phyloP scores from a whole-genome alignment of 2,113 vertebrate genomes.

The Gorsachius goisagi region DNA sequence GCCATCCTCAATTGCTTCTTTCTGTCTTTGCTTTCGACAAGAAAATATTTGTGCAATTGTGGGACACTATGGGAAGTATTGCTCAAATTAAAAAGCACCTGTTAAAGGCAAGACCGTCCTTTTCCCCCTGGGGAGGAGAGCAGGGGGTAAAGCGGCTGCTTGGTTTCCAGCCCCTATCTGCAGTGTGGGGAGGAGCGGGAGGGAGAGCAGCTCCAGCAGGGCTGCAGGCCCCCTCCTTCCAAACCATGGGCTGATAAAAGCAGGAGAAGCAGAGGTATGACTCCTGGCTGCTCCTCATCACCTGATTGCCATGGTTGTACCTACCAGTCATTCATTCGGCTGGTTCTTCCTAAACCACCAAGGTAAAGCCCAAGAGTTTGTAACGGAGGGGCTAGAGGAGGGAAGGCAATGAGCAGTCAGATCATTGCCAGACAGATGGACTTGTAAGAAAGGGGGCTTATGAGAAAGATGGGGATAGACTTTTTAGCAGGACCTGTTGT shows the following conservation, averaged over 20 bases:
- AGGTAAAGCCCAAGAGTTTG: background rate
- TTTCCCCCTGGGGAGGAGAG: background rate
- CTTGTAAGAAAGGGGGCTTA: background rate
- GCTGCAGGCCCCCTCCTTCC: background rate
- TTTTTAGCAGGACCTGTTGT: background rate
- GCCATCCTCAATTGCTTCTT: background rate
- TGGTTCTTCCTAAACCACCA: background rate
- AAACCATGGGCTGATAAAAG: background rate
- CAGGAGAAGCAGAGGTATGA: background rate
- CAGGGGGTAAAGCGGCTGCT: background rate
- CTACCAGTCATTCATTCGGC: background rate
- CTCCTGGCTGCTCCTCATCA: background rate
- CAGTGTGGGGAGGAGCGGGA: background rate
- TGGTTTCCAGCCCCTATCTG: background rate
- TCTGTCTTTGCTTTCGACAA: background rate
- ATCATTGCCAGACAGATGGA: background rate
- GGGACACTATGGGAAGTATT: background rate
- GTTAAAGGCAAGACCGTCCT: background rate
- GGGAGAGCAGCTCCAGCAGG: background rate
- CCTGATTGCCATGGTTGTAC: background rate
- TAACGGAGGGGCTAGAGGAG: background rate
- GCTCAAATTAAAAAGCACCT: background rate
- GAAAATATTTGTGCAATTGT: background rate
- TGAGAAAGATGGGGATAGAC: background rate
- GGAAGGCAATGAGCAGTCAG: accelerated